phyloP scores from a whole-genome alignment of 2,113 vertebrate genomes.

The Mesitornis unicolor region DNA sequence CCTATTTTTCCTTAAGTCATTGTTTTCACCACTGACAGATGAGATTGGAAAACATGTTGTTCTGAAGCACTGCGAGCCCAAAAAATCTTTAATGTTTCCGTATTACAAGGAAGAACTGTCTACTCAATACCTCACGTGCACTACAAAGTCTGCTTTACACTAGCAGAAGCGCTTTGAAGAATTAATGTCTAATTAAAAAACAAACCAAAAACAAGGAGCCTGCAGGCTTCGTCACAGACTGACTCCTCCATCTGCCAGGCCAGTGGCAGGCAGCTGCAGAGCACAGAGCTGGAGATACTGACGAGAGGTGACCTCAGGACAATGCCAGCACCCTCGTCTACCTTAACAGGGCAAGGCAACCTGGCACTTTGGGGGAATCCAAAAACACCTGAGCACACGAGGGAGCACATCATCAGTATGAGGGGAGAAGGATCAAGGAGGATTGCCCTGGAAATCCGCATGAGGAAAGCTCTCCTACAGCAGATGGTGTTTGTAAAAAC shows the following conservation, averaged over 20 bases:
- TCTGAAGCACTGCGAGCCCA: background rate
- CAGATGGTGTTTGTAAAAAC: background rate
- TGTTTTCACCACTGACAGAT: background rate
- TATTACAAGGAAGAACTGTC: background rate
- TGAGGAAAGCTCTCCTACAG: background rate
- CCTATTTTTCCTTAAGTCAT: background rate
- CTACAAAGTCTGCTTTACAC: background rate
- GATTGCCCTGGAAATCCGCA: background rate
- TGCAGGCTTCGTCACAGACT: background rate
- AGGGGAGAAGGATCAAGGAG: background rate
- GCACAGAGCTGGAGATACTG: background rate
- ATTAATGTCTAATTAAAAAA: background rate
- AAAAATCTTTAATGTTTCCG: background rate
- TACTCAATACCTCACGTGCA: background rate
- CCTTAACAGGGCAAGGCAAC: background rate
- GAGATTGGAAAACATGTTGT: background rate
- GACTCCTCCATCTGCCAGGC: background rate
- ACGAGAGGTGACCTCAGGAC: background rate
- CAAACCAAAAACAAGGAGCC: background rate
- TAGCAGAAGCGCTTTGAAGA: background rate
- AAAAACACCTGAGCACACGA: background rate
- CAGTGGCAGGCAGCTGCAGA: background rate
- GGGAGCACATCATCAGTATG: fast-evolving
- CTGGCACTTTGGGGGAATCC: fast-evolving
- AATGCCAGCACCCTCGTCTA: background rate